A percentile compares a stretch with the other conserved stretches of the same genome.
These are phyloP conservation scores for Gymnobelideus leadbeateri DNA, from an alignment of 2,113 vertebrate species.

Conservation along the genomic window DNA sequence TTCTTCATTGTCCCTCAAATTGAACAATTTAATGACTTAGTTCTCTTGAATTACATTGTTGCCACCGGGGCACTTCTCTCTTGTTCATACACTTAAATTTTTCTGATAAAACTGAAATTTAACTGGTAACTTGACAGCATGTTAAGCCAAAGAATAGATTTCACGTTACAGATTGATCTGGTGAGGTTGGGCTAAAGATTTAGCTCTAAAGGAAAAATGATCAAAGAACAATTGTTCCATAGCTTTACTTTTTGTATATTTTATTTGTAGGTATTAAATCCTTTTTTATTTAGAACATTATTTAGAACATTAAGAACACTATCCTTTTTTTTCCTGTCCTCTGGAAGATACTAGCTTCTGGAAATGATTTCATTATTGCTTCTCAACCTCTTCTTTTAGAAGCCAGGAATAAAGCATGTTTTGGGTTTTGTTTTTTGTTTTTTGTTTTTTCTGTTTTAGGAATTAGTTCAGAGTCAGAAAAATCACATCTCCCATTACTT, in stretches of 20 bases:
- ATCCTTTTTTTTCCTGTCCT: neutral
- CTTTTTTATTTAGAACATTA: neutral
- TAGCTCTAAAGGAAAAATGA: neutral
- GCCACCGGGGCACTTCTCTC: neutral
- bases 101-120: neutral
- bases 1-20: neutral
- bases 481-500: neutral
- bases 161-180: no score
- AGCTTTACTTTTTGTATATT: neutral
- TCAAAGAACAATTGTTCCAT: neutral
- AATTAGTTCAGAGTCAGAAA: neutral
- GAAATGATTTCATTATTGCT: neutral
- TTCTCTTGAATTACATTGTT: slow-evolving; percentile 6
- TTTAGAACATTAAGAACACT: neutral
- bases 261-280: neutral
- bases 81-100: neutral
- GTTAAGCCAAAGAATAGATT: neutral
- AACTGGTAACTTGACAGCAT: neutral
- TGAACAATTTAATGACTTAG: neutral
- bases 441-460: neutral
- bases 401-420: neutral
- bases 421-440: no score
- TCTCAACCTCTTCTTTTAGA: neutral
- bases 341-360: neutral
- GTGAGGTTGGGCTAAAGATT: neutral